phyloP scores from a whole-genome alignment of 1,140 invertebrate species.

The Heliconius congener region DNA sequence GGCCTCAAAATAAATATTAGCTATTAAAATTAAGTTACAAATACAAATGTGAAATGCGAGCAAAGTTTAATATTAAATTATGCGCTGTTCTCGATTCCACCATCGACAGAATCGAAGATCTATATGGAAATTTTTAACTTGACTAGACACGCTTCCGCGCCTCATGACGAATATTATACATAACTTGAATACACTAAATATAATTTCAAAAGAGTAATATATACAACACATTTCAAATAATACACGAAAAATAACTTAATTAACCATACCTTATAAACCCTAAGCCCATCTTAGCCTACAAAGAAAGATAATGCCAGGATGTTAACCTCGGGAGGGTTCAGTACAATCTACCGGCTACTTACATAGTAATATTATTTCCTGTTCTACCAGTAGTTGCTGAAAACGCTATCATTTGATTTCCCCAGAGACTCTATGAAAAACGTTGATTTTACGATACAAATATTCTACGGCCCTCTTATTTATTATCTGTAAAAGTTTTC shows the following conservation, averaged over 20 bases:
- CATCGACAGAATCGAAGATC: no score
- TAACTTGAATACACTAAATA: no score
- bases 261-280: background rate
- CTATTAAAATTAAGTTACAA: no score
- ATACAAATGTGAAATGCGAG: no score
- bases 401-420: conserved; percentile 59
- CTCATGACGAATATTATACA: no score
- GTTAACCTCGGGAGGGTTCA: conserved; percentile 24
- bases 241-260: background rate
- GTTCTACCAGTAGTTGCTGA: conserved; percentile 39
- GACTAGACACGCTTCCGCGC: no score
- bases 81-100: no score
- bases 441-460: conserved; percentile 40
- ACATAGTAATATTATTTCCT: conserved; percentile 47
- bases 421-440: conserved; percentile 54
- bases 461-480: conserved; percentile 24
- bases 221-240: background rate
- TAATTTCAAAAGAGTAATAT: no score
- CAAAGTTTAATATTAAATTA: no score
- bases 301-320: conserved; percentile 33
- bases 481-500: conserved; percentile 13
- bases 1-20: no score
- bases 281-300: conserved; percentile 8
- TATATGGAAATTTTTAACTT: no score
- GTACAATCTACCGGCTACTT: conserved; percentile 42